Evolutionary conservation across 2,888 invertebrate genomes (phyloP).

Genomic region (Galerucella nymphaeae): DNA sequence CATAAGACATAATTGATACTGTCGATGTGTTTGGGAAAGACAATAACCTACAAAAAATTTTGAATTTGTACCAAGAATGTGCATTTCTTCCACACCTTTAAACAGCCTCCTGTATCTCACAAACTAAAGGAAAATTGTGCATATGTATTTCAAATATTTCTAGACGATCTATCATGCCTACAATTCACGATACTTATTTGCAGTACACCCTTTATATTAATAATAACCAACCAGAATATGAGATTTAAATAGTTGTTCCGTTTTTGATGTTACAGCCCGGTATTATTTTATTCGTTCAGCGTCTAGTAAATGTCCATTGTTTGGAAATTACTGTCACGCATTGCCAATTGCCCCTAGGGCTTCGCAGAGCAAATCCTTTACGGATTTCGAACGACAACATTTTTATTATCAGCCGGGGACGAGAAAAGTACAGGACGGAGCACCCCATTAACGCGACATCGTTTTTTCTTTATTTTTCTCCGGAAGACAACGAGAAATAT

Average conservation of each 20-base stretch:
- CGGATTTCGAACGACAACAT: conserved; percentile 62
- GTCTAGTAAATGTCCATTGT: neutral
- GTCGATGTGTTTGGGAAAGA: no score
- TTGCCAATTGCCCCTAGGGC: conserved; percentile 36
- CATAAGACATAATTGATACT: no score
- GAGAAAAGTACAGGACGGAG: conserved; percentile 45
- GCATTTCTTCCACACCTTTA: no score
- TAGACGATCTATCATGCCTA: no score
- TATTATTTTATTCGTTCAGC: neutral
- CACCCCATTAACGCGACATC: conserved; percentile 55
- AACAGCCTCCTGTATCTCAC: no score
- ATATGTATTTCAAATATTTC: no score
- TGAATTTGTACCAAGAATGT: no score
- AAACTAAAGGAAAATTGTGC: no score
- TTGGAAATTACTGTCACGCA: conserved; percentile 35
- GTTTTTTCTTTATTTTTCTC: conserved; percentile 28
- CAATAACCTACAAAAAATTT: no score
- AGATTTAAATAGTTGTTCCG: neutral
- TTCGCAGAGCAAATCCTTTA: conserved; percentile 52
- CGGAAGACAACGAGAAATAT: conserved; percentile 44
- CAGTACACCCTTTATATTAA: no score
- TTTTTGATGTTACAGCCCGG: neutral
- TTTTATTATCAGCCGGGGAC: conserved; percentile 61
- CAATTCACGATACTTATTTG: no score
- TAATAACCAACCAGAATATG: neutral